Percentiles rank a stretch among this genome's conserved stretches.
Evolutionary conservation across 1,140 invertebrate species (phyloP).

Genomic region (Diplogasteroides magnus): DNA sequence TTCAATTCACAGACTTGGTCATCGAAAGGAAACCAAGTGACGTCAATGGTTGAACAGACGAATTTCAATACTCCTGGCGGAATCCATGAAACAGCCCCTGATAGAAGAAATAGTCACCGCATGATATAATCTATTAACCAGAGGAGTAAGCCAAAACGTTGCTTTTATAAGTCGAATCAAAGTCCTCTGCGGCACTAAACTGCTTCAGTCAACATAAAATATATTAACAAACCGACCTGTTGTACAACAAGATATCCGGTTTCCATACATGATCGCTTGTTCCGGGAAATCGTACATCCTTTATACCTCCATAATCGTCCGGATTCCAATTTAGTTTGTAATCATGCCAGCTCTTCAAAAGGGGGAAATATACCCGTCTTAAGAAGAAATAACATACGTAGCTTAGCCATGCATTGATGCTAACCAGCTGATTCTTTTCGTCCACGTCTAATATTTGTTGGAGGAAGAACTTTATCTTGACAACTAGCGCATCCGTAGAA

Average conservation of each 20-base stretch:
- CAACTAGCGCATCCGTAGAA: constrained; percentile 86
- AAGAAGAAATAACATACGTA: constrained; percentile 29
- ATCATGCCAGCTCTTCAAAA: constrained; percentile 85
- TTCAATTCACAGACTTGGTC: constrained; percentile 94
- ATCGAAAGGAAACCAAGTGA: constrained; percentile 86
- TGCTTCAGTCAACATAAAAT: constrained; percentile 15
- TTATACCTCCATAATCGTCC: constrained; percentile 87
- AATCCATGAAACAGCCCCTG: constrained; percentile 36
- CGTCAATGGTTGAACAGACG: constrained; percentile 56
- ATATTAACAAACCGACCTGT: constrained; percentile 68
- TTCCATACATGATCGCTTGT: constrained; percentile 92
- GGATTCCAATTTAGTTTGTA: constrained; percentile 94
- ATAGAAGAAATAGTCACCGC: neutral
- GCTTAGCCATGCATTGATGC: constrained; percentile 39
- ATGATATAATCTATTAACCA: neutral
- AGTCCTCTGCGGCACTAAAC: constrained; percentile 74
- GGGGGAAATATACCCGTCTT: too few species aligned
- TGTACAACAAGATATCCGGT: constrained; percentile 97
- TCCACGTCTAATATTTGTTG: constrained; percentile 99
- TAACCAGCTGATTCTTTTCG: constrained; percentile 58
- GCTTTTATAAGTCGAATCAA: constrained; percentile 38
- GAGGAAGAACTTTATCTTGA: constrained; percentile 92
- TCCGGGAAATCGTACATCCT: constrained; percentile 88
- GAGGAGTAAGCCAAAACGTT: constrained; percentile 35
- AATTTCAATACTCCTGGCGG: constrained; percentile 41